Evolutionary conservation across 2,113 vertebrate species (phyloP), one percentile per base, ranked within the genome.

Genomic region (Tauraco erythrolophus): DNA sequence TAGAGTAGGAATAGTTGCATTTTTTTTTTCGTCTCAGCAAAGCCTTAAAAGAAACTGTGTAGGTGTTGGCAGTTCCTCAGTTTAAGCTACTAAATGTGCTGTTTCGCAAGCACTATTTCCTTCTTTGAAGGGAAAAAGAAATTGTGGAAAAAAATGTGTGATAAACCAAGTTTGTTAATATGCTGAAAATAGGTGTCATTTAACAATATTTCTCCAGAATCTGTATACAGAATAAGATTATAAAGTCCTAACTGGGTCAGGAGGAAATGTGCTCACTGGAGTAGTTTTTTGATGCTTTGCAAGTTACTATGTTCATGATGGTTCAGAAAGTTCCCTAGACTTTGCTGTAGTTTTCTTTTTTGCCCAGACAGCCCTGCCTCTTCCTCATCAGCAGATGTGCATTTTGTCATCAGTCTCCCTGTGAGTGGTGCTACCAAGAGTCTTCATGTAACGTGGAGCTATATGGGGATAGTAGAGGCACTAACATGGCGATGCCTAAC

Each of bases 61-160:
- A 80, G 57, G 27, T 65, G 58, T 74, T 86, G 45, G 7, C 66
- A 85, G 35, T 53, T 92, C 39, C 65, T 80, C 50, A 58, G 41
- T 82, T 90, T 58, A 70, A 88, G 27, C 15, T 64, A 57, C 43
- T 69, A 76, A 75, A 53, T 22, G 9, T 33, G 65, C 24, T 51
- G 7, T n/a, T 94, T 76, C 3, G 5, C 31, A 88, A 78, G 23
- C 53, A 53, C 60, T 56, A 45, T 48, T 72, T 54, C 8, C 11
- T 69, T 65, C 58, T 87, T 77, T 62, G 51, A 89, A 84, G 23
- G 43, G 45, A 58, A 93, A 78, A 94, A 56, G 28, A 61, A 69
- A 14, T 50, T 35, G 12, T 77, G 23, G n/a, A 4, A 66, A 91
- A 86, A 89, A 78, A 76, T 1, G 11, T 7, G 1, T 31, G 10